Percentiles rank a stretch among this genome's conserved stretches.
phyloP scores from a whole-genome alignment of 1,140 invertebrate genomes.

The Armadillidium nasatum region DNA sequence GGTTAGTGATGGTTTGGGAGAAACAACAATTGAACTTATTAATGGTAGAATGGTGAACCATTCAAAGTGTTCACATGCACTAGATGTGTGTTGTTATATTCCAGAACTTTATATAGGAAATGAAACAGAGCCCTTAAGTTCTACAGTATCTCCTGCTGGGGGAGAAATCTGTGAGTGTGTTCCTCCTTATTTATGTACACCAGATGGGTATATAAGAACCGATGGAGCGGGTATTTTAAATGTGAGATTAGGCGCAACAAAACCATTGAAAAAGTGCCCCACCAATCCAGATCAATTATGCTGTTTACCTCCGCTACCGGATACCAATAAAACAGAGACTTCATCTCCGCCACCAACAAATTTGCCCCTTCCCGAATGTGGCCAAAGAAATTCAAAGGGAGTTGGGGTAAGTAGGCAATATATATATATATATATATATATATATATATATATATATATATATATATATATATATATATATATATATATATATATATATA shows the following conservation, averaged over 20 bases:
- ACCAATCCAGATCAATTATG: background rate
- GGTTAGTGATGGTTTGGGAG: background rate
- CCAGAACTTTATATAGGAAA: background rate
- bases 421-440: background rate
- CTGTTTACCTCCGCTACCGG: background rate
- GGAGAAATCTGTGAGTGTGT: background rate
- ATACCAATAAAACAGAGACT: background rate
- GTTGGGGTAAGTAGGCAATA: background rate
- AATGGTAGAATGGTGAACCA: background rate
- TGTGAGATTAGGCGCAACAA: background rate
- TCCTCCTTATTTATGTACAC: background rate
- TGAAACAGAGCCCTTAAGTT: background rate
- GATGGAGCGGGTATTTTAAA: background rate
- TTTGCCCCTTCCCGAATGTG: no score
- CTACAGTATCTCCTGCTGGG: background rate
- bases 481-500: no score
- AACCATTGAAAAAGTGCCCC: background rate
- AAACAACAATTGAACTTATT: background rate
- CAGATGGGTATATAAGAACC: background rate
- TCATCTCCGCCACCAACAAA: background rate
- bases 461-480: slow-evolving; percentile 6
- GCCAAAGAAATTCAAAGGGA: background rate
- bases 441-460: slow-evolving; percentile 6
- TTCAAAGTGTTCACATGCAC: background rate
- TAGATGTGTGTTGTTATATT: background rate